Conservation (phyloP, 2,113 vertebrate genomes). For the Lonchura striata region DNA sequence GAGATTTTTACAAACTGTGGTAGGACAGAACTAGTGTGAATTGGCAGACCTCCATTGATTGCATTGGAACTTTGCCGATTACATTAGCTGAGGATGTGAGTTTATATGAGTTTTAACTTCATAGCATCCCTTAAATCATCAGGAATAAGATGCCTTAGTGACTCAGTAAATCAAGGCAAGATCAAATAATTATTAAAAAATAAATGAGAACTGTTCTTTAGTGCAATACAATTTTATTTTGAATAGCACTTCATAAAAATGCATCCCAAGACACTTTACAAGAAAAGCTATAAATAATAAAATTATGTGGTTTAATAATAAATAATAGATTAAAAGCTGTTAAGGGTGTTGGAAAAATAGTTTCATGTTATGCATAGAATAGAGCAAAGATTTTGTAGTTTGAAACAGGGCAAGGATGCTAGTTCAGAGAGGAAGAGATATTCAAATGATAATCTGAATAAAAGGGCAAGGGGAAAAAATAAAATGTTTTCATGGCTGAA, state of each 20-base stretch:
- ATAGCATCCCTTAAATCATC: slow-evolving; percentile 48
- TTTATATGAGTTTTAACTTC: slow-evolving; percentile 42
- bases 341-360: not conserved
- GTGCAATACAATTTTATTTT: slow-evolving; percentile 29
- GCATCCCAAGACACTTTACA: not conserved
- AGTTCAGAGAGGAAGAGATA: not conserved
- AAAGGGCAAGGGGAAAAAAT: not conserved
- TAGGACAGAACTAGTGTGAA: not conserved
- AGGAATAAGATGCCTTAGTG: slow-evolving; percentile 34
- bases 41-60: slow-evolving; percentile 41
- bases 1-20: not conserved
- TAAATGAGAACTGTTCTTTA: slow-evolving; percentile 52
- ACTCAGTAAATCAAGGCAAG: slow-evolving; percentile 51
- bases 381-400: not conserved
- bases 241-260: slow-evolving; percentile 21
- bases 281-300: slow-evolving; percentile 49
- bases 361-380: not conserved
- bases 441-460: not conserved
- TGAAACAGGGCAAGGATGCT: not conserved
- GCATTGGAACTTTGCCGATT: slow-evolving; percentile 38
- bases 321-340: slow-evolving; percentile 53
- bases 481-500: not conserved
- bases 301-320: slow-evolving; percentile 43
- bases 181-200: slow-evolving; percentile 63
- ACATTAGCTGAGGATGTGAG: slow-evolving; percentile 33